Evolutionary conservation across 1,140 invertebrate genomes (phyloP).

Genomic region (Micrasema longulum): DNA sequence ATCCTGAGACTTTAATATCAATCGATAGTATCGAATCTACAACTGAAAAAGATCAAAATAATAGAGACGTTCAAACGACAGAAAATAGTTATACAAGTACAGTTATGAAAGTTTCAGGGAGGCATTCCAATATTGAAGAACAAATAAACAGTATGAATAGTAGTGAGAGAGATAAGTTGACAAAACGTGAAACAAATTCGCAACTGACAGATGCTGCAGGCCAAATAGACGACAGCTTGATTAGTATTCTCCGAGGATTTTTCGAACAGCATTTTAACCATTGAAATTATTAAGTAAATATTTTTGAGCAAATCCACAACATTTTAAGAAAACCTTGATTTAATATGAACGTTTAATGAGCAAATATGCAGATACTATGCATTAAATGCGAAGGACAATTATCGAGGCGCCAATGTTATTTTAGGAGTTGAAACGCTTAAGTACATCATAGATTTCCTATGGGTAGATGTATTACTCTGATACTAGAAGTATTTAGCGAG

Average conservation of each 20-base stretch:
- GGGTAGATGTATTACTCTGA: slow-evolving; percentile 41
- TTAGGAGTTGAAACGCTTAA: slow-evolving; percentile 52
- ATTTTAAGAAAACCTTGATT: slow-evolving; percentile 22
- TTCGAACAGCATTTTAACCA: slow-evolving; percentile 51
- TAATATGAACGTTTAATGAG: not conserved
- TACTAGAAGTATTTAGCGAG: slow-evolving; percentile 53
- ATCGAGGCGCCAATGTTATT: slow-evolving; percentile 21
- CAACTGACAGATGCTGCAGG: slow-evolving; percentile 41
- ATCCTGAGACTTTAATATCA: slow-evolving; percentile 22
- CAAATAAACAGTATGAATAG: slow-evolving; percentile 26
- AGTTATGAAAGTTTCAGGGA: slow-evolving; percentile 49
- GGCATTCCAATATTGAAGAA: slow-evolving; percentile 29
- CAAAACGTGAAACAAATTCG: slow-evolving; percentile 52
- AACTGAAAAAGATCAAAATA: slow-evolving; percentile 1
- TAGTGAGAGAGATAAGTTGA: slow-evolving; percentile 44
- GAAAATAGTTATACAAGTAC: slow-evolving; percentile 42
- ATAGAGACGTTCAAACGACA: slow-evolving; percentile 21
- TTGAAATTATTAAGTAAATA: slow-evolving; percentile 28
- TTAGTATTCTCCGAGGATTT: slow-evolving; percentile 51
- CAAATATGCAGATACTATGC: not conserved
- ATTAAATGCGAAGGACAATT: not conserved
- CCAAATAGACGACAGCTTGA: slow-evolving; percentile 50
- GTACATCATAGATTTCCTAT: slow-evolving; percentile 44
- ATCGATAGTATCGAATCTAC: slow-evolving; percentile 6
- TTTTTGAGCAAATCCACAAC: slow-evolving; percentile 21